These are phyloP conservation scores for Drosophila merina DNA, from an alignment of 2,888 invertebrate species.

Conservation along the genomic window DNA sequence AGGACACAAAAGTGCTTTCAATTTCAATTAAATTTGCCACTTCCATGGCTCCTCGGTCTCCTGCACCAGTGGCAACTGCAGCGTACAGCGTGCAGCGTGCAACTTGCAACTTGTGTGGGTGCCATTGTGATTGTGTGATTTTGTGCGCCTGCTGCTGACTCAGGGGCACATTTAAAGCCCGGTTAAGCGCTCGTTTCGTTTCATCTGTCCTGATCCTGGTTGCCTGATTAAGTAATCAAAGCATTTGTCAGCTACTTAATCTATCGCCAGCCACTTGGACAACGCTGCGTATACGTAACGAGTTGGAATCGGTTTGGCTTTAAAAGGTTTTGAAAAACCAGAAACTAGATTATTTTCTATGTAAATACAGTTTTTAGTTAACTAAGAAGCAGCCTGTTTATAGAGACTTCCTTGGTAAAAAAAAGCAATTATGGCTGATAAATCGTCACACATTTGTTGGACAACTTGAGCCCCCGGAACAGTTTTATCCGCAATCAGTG, in stretches of 20 bases:
- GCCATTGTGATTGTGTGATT: constrained; percentile 16
- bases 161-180: constrained; percentile 78
- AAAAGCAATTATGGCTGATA: constrained; percentile 10
- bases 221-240: constrained; percentile 78
- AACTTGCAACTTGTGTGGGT: constrained; percentile 30
- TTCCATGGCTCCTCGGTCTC: constrained; percentile 31
- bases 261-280: constrained; percentile 67
- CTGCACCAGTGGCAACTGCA: constrained; percentile 34
- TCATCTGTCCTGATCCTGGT: constrained; percentile 60
- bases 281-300: constrained; percentile 55
- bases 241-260: constrained; percentile 77
- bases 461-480: constrained; percentile 25
- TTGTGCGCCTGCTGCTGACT: constrained; percentile 67
- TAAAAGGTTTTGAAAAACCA: background rate
- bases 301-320: constrained; percentile 21
- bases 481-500: constrained; percentile 31
- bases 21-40: constrained; percentile 78
- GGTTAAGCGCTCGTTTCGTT: constrained; percentile 72
- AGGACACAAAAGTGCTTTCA: constrained; percentile 80
- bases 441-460: constrained; percentile 65
- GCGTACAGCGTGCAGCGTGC: constrained; percentile 44
- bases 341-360: too few relatives aligned
- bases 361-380: too few relatives aligned
- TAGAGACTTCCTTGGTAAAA: too few relatives aligned
- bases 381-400: too few relatives aligned